A percentile compares a stretch with the other conserved stretches of the same genome.
phyloP scores from a whole-genome alignment of 2,113 vertebrate genomes.

The Eretmochelys imbricata region DNA sequence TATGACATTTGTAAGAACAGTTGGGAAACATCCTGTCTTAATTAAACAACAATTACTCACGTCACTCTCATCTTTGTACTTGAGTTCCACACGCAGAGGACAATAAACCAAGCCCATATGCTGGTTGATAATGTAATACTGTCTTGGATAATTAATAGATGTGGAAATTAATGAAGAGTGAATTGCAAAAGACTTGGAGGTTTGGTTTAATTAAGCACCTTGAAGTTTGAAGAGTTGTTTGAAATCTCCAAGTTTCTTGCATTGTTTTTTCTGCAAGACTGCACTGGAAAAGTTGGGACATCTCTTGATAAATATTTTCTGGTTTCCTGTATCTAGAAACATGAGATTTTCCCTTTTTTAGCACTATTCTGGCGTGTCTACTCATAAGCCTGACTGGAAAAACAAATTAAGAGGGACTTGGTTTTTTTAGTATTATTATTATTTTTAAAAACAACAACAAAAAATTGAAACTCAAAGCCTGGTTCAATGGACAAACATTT shows the following conservation, averaged over 20 bases:
- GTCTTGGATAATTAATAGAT: not conserved
- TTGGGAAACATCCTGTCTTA: not conserved
- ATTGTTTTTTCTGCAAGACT: not conserved
- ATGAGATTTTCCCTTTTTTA: not conserved
- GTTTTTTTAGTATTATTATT: not conserved
- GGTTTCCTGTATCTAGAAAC: not conserved
- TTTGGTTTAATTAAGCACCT: not conserved
- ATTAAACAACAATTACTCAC: not conserved
- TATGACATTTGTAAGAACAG: not conserved
- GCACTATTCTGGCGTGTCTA: not conserved
- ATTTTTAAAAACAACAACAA: too few relatives aligned
- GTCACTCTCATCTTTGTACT: not conserved
- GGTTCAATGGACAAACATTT: too few relatives aligned
- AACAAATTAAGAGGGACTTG: not conserved
- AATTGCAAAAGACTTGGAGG: not conserved
- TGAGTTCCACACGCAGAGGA: not conserved
- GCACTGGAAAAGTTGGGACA: rapidly evolving
- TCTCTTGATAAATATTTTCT: not conserved
- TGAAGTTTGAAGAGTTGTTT: not conserved
- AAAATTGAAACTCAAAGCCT: too few relatives aligned
- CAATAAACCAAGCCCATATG: not conserved
- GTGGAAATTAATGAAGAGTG: rapidly evolving
- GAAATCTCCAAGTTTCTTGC: not conserved
- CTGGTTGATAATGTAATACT: not conserved
- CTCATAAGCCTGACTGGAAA: not conserved